phyloP scores from a whole-genome alignment of 1,140 invertebrate genomes.

The Conopomorpha cramerella region DNA sequence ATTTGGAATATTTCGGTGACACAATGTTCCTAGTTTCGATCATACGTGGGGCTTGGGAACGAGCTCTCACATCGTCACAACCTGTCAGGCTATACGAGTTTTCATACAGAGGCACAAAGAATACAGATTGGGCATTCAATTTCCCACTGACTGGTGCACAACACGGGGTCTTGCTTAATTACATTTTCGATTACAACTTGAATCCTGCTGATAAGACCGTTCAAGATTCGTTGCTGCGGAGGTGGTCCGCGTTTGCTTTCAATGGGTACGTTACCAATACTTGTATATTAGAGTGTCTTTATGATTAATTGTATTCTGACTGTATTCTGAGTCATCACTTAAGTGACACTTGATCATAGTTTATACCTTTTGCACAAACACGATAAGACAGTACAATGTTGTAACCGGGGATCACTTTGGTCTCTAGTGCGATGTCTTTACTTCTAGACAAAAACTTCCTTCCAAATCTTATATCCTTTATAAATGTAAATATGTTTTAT shows the following conservation, averaged over 20 bases:
- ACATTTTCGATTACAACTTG: constrained; percentile 29
- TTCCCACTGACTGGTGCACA: constrained; percentile 27
- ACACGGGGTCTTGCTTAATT: constrained; percentile 32
- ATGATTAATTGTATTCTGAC: too few species aligned
- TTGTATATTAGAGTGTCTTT: too few species aligned
- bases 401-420: too few species aligned
- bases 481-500: too few species aligned
- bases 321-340: too few species aligned
- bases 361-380: too few species aligned
- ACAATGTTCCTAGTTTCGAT: constrained; percentile 22
- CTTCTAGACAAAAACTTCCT: too few species aligned
- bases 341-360: too few species aligned
- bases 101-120: constrained; percentile 19
- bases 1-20: constrained; percentile 37
- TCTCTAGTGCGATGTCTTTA: too few species aligned
- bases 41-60: constrained; percentile 23
- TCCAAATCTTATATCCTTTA: too few species aligned
- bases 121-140: constrained; percentile 27
- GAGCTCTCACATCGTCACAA: constrained; percentile 18
- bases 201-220: constrained; percentile 10
- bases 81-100: constrained; percentile 29
- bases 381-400: too few species aligned
- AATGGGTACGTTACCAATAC: constrained; percentile 27
- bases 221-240: constrained; percentile 12
- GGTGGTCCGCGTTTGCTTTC: constrained; percentile 18